Conservation (phyloP, 2,113 vertebrate genomes). For the Hippocampus barbouri region DNA sequence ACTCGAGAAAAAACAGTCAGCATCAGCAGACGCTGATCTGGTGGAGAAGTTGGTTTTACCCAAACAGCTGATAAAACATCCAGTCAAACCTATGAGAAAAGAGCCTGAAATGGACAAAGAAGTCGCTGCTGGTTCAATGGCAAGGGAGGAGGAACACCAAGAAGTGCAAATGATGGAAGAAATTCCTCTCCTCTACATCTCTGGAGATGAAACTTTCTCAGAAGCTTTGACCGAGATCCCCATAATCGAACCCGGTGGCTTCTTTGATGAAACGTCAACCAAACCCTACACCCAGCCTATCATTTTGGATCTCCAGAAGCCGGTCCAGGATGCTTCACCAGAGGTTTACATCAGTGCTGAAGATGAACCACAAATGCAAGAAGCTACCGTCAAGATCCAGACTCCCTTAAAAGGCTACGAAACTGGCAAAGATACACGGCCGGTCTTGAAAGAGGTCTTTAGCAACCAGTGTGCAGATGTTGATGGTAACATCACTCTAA, state of each 20-base stretch:
- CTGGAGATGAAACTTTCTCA: slow-evolving; percentile 83
- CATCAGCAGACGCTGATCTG: slow-evolving; percentile 11
- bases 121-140: slow-evolving; percentile 64
- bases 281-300: slow-evolving; percentile 30
- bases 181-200: slow-evolving; percentile 78
- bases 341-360: slow-evolving; percentile 44
- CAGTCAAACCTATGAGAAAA: slow-evolving; percentile 55
- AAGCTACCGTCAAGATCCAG: slow-evolving; percentile 87
- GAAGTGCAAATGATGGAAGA: slow-evolving; percentile 24
- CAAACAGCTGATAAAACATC: slow-evolving; percentile 35
- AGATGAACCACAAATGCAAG: slow-evolving; percentile 75
- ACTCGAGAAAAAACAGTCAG: slow-evolving; percentile 19
- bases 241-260: slow-evolving; percentile 36
- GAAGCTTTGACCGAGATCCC: slow-evolving; percentile 77
- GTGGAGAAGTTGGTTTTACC: background rate
- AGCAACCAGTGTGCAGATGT: slow-evolving; percentile 77
- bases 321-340: slow-evolving; percentile 30
- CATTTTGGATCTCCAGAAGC: slow-evolving; percentile 45
- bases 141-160: slow-evolving; percentile 62
- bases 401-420: slow-evolving; percentile 93
- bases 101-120: slow-evolving; percentile 30
- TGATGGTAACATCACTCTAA: slow-evolving; percentile 73
- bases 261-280: slow-evolving; percentile 28
- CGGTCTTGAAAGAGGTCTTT: slow-evolving; percentile 79
- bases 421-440: slow-evolving; percentile 84